Percentiles rank a stretch among this genome's conserved stretches.
phyloP scores from a whole-genome alignment of 2,888 invertebrate genomes.

The Zhengitettix transpicula region DNA sequence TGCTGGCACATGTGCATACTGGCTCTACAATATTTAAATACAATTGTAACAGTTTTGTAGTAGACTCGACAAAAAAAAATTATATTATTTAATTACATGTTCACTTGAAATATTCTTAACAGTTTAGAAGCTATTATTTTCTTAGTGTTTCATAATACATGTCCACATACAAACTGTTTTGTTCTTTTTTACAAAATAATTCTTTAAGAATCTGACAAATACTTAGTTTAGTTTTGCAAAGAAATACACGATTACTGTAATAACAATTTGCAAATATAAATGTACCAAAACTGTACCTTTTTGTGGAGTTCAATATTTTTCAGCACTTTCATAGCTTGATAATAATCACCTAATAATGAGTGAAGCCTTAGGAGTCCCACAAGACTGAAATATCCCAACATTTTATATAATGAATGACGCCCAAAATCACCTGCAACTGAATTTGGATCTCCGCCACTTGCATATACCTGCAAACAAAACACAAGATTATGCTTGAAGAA shows the following conservation, averaged over 20 bases:
- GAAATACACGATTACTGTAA: not conserved
- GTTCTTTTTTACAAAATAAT: too few species aligned
- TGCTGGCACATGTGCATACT: conserved; percentile 89
- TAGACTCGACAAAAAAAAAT: not conserved
- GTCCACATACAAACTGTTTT: too few species aligned
- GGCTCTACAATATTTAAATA: conserved; percentile 32
- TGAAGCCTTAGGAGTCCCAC: conserved; percentile 90
- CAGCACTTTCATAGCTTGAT: conserved; percentile 85
- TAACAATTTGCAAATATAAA: too few species aligned
- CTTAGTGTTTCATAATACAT: too few species aligned
- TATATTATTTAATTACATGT: not conserved
- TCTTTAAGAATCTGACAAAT: too few species aligned
- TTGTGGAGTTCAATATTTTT: conserved; percentile 95
- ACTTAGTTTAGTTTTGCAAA: not conserved
- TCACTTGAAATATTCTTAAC: not conserved
- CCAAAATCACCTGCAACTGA: conserved; percentile 95
- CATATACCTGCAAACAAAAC: conserved; percentile 34
- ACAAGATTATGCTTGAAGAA: not conserved
- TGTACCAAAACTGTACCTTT: conserved; percentile 35
- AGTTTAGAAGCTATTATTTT: too few species aligned
- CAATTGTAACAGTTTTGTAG: conserved; percentile 3
- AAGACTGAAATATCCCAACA: conserved; percentile 96
- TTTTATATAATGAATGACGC: conserved; percentile 90
- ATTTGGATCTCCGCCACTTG: conserved; percentile 75
- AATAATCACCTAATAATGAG: conserved; percentile 93